Evolutionary conservation across 2,113 vertebrate species (phyloP).

Genomic region (Antechinus flavipes): DNA sequence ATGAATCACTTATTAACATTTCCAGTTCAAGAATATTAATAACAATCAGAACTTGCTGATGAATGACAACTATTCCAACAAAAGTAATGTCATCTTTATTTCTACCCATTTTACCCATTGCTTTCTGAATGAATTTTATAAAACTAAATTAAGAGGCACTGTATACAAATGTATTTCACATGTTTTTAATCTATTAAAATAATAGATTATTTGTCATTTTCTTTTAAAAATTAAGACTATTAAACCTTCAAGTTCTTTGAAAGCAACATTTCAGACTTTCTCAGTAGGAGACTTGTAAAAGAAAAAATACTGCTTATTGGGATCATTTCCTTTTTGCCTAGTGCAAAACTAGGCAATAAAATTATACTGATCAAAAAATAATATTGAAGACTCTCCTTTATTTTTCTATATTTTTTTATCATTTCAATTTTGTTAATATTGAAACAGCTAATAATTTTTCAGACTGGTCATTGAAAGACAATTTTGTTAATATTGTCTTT

Average conservation of each 20-base stretch:
- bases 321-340: conserved; percentile 59
- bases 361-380: conserved; percentile 55
- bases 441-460: too few relatives aligned
- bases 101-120: neutral
- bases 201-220: neutral
- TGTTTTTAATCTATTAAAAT: neutral
- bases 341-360: conserved; percentile 57
- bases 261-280: conserved; percentile 19
- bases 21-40: neutral
- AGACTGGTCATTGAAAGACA: neutral
- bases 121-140: neutral
- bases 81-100: neutral
- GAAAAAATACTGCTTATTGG: neutral
- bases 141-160: neutral
- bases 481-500: conserved; percentile 68
- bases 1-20: neutral
- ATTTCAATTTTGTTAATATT: conserved; percentile 68
- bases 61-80: neutral
- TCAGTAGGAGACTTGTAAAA: neutral
- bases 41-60: neutral
- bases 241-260: neutral
- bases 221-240: neutral
- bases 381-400: neutral
- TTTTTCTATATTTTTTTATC: conserved; percentile 48
- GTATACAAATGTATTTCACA: neutral